phyloP scores from a whole-genome alignment of 1,140 invertebrate genomes.

The Tetragnatha versicolor region DNA sequence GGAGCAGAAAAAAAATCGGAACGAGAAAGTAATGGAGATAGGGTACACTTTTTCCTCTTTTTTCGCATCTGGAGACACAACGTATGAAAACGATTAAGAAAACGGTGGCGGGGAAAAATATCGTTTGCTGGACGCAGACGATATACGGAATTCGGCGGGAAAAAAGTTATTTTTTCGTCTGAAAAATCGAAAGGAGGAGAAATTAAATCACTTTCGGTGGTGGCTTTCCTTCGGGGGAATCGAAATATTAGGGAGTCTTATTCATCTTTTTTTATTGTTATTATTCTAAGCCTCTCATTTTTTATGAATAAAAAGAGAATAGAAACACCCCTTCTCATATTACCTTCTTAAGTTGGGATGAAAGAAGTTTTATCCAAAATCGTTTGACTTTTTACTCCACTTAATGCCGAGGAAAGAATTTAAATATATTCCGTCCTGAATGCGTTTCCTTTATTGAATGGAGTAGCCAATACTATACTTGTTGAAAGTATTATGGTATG shows the following conservation, averaged over 20 bases:
- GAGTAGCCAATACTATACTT: too few relatives aligned
- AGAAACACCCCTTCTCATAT: too few relatives aligned
- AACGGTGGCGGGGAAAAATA: constrained; percentile 14
- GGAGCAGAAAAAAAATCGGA: neutral
- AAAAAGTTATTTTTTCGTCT: constrained; percentile 2
- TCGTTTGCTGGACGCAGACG: neutral
- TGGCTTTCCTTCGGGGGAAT: constrained; percentile 10
- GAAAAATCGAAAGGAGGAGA: constrained; percentile 25
- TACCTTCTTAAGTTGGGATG: too few relatives aligned
- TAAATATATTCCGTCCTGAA: too few relatives aligned
- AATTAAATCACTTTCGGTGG: constrained; percentile 16
- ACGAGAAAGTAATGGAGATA: constrained; percentile 29
- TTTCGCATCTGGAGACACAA: constrained; percentile 12
- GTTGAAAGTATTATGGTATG: too few relatives aligned
- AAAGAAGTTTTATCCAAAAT: too few relatives aligned
- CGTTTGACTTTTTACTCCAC: too few relatives aligned
- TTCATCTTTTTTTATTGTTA: neutral
- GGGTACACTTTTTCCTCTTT: neutral
- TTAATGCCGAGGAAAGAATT: too few relatives aligned
- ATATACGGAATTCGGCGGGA: neutral
- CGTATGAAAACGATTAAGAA: constrained; percentile 45
- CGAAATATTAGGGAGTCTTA: constrained; percentile 26
- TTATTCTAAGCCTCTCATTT: neutral
- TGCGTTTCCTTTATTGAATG: too few relatives aligned
- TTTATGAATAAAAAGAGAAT: neutral